Evolutionary conservation across 2,113 vertebrate species (phyloP).

Genomic region (Fregata magnificens): DNA sequence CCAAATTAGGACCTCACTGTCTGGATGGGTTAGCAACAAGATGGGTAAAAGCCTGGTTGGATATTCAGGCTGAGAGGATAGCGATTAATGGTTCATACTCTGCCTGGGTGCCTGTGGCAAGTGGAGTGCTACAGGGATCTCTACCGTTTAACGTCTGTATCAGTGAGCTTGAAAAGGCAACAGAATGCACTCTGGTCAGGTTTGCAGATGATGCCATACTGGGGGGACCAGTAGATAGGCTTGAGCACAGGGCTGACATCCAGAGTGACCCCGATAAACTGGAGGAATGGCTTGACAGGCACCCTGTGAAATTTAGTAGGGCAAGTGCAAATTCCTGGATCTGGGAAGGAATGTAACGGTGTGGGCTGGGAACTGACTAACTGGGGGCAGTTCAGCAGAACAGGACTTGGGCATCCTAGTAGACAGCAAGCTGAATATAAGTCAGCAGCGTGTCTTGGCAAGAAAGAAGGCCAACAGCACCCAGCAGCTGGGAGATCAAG

Average conservation of each 20-base stretch:
- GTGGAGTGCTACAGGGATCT: background rate
- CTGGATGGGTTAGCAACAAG: background rate
- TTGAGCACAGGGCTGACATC: background rate
- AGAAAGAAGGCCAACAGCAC: background rate
- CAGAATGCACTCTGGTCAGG: background rate
- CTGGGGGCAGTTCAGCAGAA: background rate
- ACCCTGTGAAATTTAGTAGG: background rate
- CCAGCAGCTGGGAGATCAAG: accelerated
- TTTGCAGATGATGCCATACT: background rate
- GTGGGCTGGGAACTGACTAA: background rate
- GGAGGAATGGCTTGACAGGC: background rate
- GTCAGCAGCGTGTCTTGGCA: background rate
- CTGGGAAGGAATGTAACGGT: background rate
- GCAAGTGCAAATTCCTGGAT: background rate
- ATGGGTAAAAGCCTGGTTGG: background rate
- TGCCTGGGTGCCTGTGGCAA: background rate
- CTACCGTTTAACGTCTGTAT: background rate
- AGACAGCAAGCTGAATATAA: background rate
- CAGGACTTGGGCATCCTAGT: background rate
- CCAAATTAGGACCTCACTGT: background rate
- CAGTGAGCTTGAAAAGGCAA: background rate
- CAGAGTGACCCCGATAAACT: background rate
- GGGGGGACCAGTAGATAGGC: background rate
- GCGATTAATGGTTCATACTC: background rate
- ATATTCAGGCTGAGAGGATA: background rate